Evolutionary conservation across 2,113 vertebrate genomes (phyloP).

Genomic region (Hippocampus barbouri): DNA sequence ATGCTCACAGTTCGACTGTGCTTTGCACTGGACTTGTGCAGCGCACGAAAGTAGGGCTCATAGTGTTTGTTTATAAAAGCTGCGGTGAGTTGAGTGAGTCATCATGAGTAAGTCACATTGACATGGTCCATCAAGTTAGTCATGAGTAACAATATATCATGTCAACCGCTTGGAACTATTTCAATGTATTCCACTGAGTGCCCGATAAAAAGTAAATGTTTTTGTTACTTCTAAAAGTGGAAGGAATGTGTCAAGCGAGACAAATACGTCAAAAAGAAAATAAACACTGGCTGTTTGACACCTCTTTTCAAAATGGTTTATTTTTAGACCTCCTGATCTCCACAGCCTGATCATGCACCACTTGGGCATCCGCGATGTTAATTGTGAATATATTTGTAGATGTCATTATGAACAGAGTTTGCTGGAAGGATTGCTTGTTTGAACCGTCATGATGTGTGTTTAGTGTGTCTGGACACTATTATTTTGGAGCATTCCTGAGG

Average conservation of each 20-base stretch:
- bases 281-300: background rate
- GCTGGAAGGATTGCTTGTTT: background rate
- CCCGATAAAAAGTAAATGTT: background rate
- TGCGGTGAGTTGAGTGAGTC: too few relatives aligned
- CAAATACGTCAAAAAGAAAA: background rate
- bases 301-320: background rate
- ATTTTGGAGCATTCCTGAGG: constrained; percentile 6
- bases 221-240: background rate
- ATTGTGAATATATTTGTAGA: background rate
- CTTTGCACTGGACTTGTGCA: too few relatives aligned
- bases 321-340: background rate
- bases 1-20: too few relatives aligned
- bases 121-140: background rate
- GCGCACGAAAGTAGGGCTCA: too few relatives aligned
- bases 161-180: background rate
- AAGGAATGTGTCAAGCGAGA: background rate
- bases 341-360: background rate
- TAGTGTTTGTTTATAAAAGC: too few relatives aligned
- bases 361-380: background rate
- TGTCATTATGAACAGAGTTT: background rate
- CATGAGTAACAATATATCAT: background rate
- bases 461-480: background rate
- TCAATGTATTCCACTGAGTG: background rate
- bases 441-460: background rate
- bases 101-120: background rate